phyloP scores from a whole-genome alignment of 2,797 vertebrate species.

The Cynopterus sphinx region DNA sequence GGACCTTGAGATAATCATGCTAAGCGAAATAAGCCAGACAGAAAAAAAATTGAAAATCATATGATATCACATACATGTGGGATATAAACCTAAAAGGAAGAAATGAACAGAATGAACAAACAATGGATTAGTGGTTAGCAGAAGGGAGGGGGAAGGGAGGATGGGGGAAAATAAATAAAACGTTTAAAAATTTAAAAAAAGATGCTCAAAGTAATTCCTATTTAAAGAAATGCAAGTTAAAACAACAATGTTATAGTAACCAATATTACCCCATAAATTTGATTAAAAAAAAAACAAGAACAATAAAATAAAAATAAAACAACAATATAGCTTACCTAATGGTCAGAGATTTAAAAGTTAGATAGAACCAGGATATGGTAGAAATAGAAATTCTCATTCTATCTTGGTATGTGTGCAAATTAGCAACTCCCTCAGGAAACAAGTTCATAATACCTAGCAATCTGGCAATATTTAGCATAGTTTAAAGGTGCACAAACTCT shows the following conservation, averaged over 20 bases:
- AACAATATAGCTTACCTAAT: neutral
- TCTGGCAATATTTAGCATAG: neutral
- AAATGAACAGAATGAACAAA: no score
- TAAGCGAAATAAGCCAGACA: no score
- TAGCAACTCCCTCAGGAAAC: neutral
- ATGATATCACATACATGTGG: no score
- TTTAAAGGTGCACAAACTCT: neutral
- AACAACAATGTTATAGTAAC: neutral
- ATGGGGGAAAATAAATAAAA: no score
- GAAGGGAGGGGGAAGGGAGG: no score
- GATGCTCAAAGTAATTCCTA: neutral
- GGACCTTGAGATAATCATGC: no score
- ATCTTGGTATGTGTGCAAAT: neutral
- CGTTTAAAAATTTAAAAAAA: neutral
- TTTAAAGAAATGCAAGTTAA: conserved; percentile 23
- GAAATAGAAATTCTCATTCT: conserved; percentile 40
- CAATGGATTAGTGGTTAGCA: no score
- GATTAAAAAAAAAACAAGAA: no score
- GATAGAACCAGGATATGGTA: neutral
- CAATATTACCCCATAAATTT: no score
- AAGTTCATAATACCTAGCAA: neutral
- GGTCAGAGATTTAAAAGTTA: conserved; percentile 11
- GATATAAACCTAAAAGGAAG: no score
- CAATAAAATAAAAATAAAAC: no score
- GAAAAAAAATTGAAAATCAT: no score